phyloP scores from a whole-genome alignment of 2,113 vertebrate species.

The Scartelaos histophorus region DNA sequence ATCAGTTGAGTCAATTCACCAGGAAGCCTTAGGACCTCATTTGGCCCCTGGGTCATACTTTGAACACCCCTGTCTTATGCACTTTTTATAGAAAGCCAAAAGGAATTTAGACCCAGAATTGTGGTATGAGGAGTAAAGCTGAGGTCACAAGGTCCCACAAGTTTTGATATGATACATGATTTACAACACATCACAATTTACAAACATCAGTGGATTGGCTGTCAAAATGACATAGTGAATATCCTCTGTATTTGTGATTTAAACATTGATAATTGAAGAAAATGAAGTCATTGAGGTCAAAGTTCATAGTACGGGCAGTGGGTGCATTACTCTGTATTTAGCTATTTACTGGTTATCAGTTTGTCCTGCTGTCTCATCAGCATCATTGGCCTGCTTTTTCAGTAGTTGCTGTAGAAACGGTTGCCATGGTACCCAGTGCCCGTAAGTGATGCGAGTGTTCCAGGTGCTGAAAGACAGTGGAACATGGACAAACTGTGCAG shows the following conservation, averaged over 20 bases:
- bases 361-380: constrained; percentile 52
- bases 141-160: too few relatives aligned
- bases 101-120: too few relatives aligned
- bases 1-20: too few relatives aligned
- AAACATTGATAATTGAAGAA: neutral
- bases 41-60: too few relatives aligned
- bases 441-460: constrained; percentile 70
- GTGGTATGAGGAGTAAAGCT: too few relatives aligned
- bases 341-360: constrained; percentile 37
- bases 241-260: neutral
- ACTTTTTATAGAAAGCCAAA: too few relatives aligned
- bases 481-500: constrained; percentile 29
- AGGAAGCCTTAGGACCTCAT: too few relatives aligned
- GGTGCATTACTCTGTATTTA: constrained; percentile 23
- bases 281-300: constrained; percentile 15
- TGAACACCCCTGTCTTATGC: too few relatives aligned
- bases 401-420: constrained; percentile 63
- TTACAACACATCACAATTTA: too few relatives aligned
- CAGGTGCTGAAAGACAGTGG: constrained; percentile 65
- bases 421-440: constrained; percentile 66
- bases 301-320: constrained; percentile 25
- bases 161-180: too few relatives aligned
- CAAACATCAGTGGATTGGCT: too few relatives aligned
- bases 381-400: constrained; percentile 57
- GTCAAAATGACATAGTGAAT: too few relatives aligned